Percentiles rank a stretch among this genome's conserved stretches.
Evolutionary conservation across 2,113 vertebrate species (phyloP).

Genomic region (Lates calcarifer): DNA sequence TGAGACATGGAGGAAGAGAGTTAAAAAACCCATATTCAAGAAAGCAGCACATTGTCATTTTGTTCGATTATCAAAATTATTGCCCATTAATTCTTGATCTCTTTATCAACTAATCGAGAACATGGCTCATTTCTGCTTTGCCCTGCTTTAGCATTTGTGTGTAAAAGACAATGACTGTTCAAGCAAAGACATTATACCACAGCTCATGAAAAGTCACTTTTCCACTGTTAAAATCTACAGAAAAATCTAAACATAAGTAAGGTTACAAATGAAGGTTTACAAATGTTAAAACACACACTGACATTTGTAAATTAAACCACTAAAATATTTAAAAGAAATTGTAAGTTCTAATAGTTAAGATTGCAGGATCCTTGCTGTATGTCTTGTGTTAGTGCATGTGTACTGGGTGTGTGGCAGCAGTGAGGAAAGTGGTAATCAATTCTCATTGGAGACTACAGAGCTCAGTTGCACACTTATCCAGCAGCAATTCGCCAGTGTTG

Average conservation of each 20-base stretch:
- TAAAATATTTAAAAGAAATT: neutral
- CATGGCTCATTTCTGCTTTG: neutral
- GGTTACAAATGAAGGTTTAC: too few relatives aligned
- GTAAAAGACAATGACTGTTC: neutral
- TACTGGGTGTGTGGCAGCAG: conserved; percentile 19
- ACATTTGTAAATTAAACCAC: neutral
- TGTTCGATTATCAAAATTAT: neutral
- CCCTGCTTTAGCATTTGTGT: neutral
- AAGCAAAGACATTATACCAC: too few relatives aligned
- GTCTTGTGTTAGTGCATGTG: neutral
- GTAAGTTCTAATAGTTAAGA: neutral
- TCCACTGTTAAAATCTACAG: too few relatives aligned
- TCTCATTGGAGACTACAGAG: conserved; percentile 52
- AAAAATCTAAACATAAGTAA: too few relatives aligned
- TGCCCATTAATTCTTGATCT: neutral
- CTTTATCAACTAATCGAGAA: too few relatives aligned
- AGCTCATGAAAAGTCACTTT: neutral
- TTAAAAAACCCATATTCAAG: too few relatives aligned
- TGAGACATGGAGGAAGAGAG: too few relatives aligned
- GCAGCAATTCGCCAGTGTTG: conserved; percentile 30
- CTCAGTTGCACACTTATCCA: conserved; percentile 41
- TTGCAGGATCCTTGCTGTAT: neutral
- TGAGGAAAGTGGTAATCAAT: conserved; percentile 62
- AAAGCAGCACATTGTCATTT: too few relatives aligned
- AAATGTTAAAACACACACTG: neutral